A percentile compares a stretch with the other conserved stretches of the same genome.
Conservation (phyloP, 2,113 vertebrate species). For the Prolemur simus region DNA sequence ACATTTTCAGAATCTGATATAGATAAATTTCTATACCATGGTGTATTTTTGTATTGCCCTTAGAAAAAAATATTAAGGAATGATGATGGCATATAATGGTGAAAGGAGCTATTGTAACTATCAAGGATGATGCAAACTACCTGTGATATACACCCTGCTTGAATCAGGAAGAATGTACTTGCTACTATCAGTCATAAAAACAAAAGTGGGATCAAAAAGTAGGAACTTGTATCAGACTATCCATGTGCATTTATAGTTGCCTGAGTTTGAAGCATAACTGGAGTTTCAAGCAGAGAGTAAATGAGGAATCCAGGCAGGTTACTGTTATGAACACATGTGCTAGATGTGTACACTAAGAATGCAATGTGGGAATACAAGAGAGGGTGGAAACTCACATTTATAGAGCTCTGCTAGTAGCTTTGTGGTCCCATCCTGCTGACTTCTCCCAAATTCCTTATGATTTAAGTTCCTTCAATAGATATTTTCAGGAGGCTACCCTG, state of each 20-base stretch:
- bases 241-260: neutral
- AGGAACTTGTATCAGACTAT: neutral
- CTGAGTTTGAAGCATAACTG: neutral
- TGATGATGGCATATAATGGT: neutral
- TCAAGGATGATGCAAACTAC: neutral
- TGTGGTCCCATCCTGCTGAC: neutral
- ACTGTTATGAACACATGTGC: neutral
- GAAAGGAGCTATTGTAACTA: neutral
- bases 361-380: neutral
- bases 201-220: neutral
- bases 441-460: neutral
- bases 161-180: neutral
- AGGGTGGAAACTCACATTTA: neutral
- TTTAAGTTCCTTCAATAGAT: neutral
- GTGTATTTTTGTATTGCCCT: neutral
- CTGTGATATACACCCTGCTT: neutral
- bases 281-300: neutral
- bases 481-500: neutral
- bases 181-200: neutral
- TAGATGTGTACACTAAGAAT: neutral
- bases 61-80: slow-evolving; percentile 8
- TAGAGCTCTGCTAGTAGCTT: neutral
- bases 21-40: neutral
- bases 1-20: neutral
- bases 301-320: neutral